Base-by-base conservation (phyloP, 23 tunicate species). In the Diplosoma virens region DNA sequence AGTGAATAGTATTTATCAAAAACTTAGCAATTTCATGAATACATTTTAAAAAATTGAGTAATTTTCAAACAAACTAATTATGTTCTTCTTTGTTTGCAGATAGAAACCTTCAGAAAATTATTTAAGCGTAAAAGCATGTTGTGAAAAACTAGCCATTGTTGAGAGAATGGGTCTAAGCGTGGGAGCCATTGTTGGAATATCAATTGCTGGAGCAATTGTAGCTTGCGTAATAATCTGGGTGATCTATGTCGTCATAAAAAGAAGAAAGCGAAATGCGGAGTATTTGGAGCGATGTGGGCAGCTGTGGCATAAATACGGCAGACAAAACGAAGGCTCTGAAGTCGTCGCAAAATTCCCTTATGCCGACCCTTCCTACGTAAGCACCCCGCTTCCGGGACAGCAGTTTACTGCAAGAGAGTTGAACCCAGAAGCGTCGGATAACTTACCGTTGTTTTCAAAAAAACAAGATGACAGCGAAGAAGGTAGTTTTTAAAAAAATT, bases 331-430 rank as follows among this genome's bases (percentile, higher is more conserved):
- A 50, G 34, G 71, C 23, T 67, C 67, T 9, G 61, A 72, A 47
- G 53, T 78, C 58, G 71, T 89, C 1, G 83, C 96, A 17, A 82
- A 83, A 32, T 82, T 74, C 67, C 96, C 96, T 1, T 80, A 82
- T 30, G 96, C 86, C 3, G 82, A 58, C 3, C 67, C 96, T 20
- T 47, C 83, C 1, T 89, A 66, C 81, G 75, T 83, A 2, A 58
- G 68, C 34, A 45, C 96, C 22, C 88, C 80, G 1, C 81, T 83
- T 24, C 81, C 96, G 11, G 96, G 96, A 2, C 96, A 89, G 47
- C 84, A 82, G 35, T 82, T 89, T 35, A 89, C 96, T 1, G 21
- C 84, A 14, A 66, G 82, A 65, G 96, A 89, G 58, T 77, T 89
- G 31, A 69, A 58, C 16, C 84, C 53, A 32, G 67, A 35, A n/a